Base-by-base conservation (phyloP, 64 coral and sea anemone genomes). In the Acropora tenuis region DNA sequence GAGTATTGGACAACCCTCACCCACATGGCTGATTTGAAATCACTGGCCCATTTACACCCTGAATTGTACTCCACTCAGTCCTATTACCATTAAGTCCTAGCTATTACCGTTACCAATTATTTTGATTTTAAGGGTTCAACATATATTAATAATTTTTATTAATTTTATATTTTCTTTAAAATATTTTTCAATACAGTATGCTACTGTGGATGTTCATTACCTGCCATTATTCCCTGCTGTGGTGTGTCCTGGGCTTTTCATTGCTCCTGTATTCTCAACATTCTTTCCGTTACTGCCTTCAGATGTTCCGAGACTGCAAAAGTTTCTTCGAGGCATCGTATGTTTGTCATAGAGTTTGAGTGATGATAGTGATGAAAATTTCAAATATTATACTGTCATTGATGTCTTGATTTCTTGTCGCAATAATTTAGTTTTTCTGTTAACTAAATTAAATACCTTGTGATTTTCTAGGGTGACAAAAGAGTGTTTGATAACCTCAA, bases 251-350 rank as follows among this genome's bases (percentile, higher is more conserved):
- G 95, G 88, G 77, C 82, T 96, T 8, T 93, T 96, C 41, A 86
- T 96, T 19, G 87, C 91, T 58, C 95, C 95, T 58, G 88, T 89
- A 10, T 96, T 96, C 88, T 93, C 91, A 80, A 87, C 42, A 15
- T 91, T 96, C 90, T 96, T 93, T 60, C 95, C 95, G 2, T 87
- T 96, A n/a, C 47, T 96, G 41, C 95, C 95, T 6, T 90, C 90
- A 9, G 95, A 96, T 88, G 90, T 90, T 16, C 88, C 95, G 73
- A 93, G 95, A 68, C 75, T 96, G 18, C 95, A 96, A 50, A 89
- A 84, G 17, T 90, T 90, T 19, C 91, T 96, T 16, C 60, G 91
- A 20, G 86, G 86, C 16, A 88, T 18, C 74, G 95, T 93, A 87
- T 63, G 15, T 47, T 18, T 48, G 8, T 55, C 1, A 30, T 30